Evolutionary conservation across 2,113 vertebrate species (phyloP), one percentile per base, ranked within the genome.

Genomic region (Pteruthius melanotis): DNA sequence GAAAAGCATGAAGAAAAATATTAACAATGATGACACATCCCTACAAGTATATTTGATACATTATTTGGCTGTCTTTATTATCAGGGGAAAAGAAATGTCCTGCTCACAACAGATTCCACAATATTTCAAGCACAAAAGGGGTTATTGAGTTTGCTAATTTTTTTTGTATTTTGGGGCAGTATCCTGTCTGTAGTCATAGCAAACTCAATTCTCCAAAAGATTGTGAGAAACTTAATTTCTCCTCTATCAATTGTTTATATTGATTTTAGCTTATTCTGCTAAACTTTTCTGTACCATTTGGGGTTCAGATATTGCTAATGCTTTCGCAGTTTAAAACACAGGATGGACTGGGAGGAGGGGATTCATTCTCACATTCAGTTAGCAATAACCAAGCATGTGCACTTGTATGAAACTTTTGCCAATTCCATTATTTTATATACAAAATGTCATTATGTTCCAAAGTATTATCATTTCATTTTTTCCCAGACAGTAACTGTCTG

Each of bases 391-490:
- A 94, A 97, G 54, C 77, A 92, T 90, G 57, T 94, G 93, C 49
- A 92, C 79, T 92, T 66, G 31, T 47, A 49, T 13, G 57, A 88
- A 72, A 42, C 59, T 95, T 96, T 94, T 92, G 94, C 94, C 90
- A 97, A 96, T 80, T 96, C 69, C 82, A 83, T 93, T 68, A 93
- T 96, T 97, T 97, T 97, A 96, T 93, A 97, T 81, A 96, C 63
- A 93, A 93, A 96, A 97, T 90, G 77, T 94, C 91, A 95, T 91
- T 77, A 93, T 87, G 95, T 95, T 96, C 93, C 89, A 91, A 97
- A 96, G 78, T 35, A 93, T 74, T 95, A 93, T 92, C 30, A 28
- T 86, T 97, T 96, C 84, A 89, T 81, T 90, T 94, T 88, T 97
- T 96, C 97, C 93, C 92, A 95, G 95, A 96, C 91, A 68, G 79